Base-by-base conservation (phyloP, 2,797 vertebrate species). In the Acipenser transmontanus region DNA sequence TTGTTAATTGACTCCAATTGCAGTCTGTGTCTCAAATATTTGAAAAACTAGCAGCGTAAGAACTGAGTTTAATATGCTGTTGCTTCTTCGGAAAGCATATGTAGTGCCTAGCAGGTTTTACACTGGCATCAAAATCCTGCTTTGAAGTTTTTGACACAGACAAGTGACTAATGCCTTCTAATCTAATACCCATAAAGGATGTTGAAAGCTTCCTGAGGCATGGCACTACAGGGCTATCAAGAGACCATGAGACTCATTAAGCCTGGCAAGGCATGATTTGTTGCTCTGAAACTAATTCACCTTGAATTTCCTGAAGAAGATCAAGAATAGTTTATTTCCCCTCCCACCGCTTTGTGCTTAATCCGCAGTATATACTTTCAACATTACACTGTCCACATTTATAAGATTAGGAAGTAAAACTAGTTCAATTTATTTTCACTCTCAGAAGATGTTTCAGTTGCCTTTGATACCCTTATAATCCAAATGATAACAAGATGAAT, bases 251-350 rank as follows among this genome's bases (percentile, higher is more conserved):
- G 8, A 61, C 17, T 61, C 60, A 61, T 61, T 61, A 34, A 61
- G 60, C 60, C 17, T 47, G 60, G 60, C 60, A 61, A 47, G 17
- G 17, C 60, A 47, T 61, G 60, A 61, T 47, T 13, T 20, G 10
- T 47, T 47, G 17, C 10, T 61, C 60, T 61, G 17, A 13, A 7
- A 10, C 11, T 34, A 61, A 61, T 61, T 61, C 60, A 61, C 60
- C 60, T 61, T 61, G 60, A 61, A 61, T 61, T 61, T 61, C 14
- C 60, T 47, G 60, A 47, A 61, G 60, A 61, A 34, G 2, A 34
- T n/a, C 60, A 34, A 61, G 60, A 34, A 47, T 6, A 61, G 4
- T 52, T 52, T 12, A 8, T 8, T n/a, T 57, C 54, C 54, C 34
- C 54, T n/a, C 54, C 54, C 7, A 57, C 54, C 54, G 6, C 54